phyloP scores from a whole-genome alignment of 2,888 invertebrate species.

The Creontiades dilutus region DNA sequence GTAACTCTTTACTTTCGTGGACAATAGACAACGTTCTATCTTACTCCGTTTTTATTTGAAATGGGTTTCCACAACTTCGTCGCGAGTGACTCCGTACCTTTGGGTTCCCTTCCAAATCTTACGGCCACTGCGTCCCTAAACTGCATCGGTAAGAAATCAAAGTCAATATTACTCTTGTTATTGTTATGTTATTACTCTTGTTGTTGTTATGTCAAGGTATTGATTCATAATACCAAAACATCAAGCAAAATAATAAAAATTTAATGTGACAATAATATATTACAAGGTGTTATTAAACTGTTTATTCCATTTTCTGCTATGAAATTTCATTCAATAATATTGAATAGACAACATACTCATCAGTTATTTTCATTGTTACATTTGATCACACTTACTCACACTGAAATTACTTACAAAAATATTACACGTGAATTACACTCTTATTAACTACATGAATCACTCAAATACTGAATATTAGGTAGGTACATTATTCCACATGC shows the following conservation, averaged over 20 bases:
- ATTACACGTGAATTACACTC: constrained; percentile 28
- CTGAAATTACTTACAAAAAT: constrained; percentile 25
- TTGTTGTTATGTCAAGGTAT: background rate
- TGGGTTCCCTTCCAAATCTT: too few species aligned
- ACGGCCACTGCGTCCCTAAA: too few species aligned
- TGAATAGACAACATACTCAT: background rate
- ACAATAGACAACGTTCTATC: too few species aligned
- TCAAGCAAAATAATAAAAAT: constrained; percentile 43
- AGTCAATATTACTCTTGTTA: too few species aligned
- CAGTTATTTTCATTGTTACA: constrained; percentile 26
- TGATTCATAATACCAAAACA: background rate
- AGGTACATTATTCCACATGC: constrained; percentile 29
- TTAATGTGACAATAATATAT: constrained; percentile 40
- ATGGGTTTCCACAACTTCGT: too few species aligned
- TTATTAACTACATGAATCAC: constrained; percentile 31
- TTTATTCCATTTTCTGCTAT: background rate
- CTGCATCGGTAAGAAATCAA: too few species aligned
- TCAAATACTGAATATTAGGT: constrained; percentile 59
- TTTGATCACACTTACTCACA: constrained; percentile 2
- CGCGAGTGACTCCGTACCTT: too few species aligned
- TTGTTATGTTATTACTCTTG: too few species aligned
- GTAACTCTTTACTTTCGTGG: too few species aligned
- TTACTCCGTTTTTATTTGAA: too few species aligned
- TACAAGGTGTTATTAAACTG: background rate
- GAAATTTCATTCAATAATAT: background rate